Evolutionary conservation across 2,888 invertebrate species (phyloP).

Genomic region (Microctonus aethiopoides): DNA sequence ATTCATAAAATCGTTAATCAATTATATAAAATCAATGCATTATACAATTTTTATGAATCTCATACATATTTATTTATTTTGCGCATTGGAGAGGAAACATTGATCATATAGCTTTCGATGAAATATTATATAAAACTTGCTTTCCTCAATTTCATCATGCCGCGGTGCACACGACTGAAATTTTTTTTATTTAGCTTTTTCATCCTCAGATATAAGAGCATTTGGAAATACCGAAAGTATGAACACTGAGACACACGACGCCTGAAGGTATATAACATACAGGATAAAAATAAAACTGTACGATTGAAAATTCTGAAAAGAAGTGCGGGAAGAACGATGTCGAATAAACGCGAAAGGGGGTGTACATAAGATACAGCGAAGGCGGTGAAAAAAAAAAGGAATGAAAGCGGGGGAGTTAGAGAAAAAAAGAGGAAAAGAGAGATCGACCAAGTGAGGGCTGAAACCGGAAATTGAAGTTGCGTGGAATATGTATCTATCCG

Average conservation of each 20-base stretch:
- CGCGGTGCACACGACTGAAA: not conserved
- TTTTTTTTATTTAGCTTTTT: not conserved
- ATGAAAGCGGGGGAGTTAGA: not conserved
- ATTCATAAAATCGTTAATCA: too few relatives aligned
- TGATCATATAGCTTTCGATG: not conserved
- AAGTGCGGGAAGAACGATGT: not conserved
- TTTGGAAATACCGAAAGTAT: not conserved
- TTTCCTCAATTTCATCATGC: not conserved
- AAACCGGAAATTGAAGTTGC: too few relatives aligned
- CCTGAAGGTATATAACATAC: not conserved
- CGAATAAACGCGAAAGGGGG: not conserved
- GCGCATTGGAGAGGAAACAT: not conserved
- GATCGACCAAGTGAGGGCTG: not conserved
- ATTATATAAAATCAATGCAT: too few relatives aligned
- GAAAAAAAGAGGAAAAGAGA: not conserved
- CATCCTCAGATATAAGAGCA: not conserved
- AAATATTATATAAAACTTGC: too few relatives aligned
- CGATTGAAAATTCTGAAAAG: constrained; percentile 4
- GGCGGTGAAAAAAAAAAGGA: not conserved
- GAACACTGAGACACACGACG: not conserved
- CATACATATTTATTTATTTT: too few relatives aligned
- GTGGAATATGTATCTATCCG: too few relatives aligned
- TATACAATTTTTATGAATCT: too few relatives aligned
- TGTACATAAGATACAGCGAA: not conserved
- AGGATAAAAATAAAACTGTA: constrained; percentile 26